These are phyloP conservation scores for Andrena chrysosceles DNA, from an alignment of 2,888 invertebrate species.

Conservation along the genomic window DNA sequence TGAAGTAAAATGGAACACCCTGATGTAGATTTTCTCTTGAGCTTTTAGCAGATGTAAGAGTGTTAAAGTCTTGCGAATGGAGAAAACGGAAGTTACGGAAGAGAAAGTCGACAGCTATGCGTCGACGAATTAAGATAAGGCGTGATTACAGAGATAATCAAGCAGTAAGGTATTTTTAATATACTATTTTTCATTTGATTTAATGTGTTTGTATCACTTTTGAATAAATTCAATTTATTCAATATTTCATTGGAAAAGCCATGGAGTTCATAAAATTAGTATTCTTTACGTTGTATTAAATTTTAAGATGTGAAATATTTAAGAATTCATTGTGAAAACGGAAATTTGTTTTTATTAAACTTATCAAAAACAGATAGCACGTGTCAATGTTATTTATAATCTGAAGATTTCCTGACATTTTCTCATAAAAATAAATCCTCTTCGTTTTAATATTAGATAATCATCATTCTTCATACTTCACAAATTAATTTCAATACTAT, in stretches of 20 bases:
- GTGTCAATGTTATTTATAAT: too few species aligned
- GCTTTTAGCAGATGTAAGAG: constrained; percentile 2
- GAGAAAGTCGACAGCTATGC: not conserved
- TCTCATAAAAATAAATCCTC: too few species aligned
- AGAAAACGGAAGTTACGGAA: not conserved
- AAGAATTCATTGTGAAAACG: too few species aligned
- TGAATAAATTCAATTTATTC: not conserved
- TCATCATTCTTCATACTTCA: too few species aligned
- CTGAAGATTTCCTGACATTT: too few species aligned
- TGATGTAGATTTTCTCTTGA: not conserved
- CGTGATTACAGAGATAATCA: not conserved
- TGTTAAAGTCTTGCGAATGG: not conserved
- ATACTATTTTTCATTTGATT: not conserved
- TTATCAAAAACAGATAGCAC: too few species aligned
- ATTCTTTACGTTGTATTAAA: not conserved
- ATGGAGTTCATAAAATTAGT: not conserved
- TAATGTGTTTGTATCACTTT: not conserved
- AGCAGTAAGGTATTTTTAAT: not conserved
- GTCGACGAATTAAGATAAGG: not conserved
- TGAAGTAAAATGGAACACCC: not conserved
- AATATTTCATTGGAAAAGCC: not conserved
- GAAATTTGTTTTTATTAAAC: too few species aligned
- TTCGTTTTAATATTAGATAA: too few species aligned
- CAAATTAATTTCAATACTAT: not conserved
- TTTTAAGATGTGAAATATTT: too few species aligned